These are phyloP conservation scores for Pyrocoelia pectoralis DNA, from an alignment of 2,888 invertebrate genomes.

Conservation along the genomic window DNA sequence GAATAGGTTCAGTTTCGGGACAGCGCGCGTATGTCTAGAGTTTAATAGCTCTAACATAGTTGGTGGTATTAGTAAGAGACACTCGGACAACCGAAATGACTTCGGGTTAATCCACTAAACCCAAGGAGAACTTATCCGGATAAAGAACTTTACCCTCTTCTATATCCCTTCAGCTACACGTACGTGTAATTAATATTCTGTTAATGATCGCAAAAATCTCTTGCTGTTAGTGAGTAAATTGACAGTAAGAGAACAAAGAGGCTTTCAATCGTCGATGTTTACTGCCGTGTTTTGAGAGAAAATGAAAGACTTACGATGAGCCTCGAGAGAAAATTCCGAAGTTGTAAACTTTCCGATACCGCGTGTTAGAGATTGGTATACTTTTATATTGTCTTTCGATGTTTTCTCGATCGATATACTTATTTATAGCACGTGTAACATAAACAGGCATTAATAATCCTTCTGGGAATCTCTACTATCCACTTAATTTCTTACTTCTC, in stretches of 20 bases:
- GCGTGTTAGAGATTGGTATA: conserved; percentile 26
- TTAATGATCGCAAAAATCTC: not conserved
- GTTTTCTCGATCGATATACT: conserved; percentile 22
- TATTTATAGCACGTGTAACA: conserved; percentile 22
- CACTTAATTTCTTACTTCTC: conserved; percentile 14
- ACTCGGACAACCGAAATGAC: conserved; percentile 43
- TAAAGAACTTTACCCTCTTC: conserved; percentile 23
- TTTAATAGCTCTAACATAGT: conserved; percentile 45
- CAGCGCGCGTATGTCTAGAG: conserved; percentile 42
- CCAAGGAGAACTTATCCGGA: conserved; percentile 41
- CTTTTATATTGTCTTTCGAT: conserved; percentile 31
- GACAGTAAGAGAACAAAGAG: conserved; percentile 22
- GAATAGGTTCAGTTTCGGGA: conserved; percentile 40
- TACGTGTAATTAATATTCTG: conserved; percentile 25
- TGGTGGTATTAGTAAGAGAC: conserved; percentile 37
- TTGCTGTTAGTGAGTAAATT: conserved; percentile 17
- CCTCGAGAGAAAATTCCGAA: conserved; percentile 29
- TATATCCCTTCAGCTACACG: conserved; percentile 13
- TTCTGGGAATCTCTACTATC: conserved; percentile 1
- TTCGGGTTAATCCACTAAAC: conserved; percentile 43
- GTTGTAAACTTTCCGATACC: conserved; percentile 28
- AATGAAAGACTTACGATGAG: conserved; percentile 26
- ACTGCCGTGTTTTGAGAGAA: conserved; percentile 26
- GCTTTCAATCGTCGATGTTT: conserved; percentile 29
- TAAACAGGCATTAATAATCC: conserved; percentile 26